Percentiles rank a stretch among this genome's conserved stretches.
Evolutionary conservation across 1,140 invertebrate genomes (phyloP).

Genomic region (Pseudomyrmex gracilis): DNA sequence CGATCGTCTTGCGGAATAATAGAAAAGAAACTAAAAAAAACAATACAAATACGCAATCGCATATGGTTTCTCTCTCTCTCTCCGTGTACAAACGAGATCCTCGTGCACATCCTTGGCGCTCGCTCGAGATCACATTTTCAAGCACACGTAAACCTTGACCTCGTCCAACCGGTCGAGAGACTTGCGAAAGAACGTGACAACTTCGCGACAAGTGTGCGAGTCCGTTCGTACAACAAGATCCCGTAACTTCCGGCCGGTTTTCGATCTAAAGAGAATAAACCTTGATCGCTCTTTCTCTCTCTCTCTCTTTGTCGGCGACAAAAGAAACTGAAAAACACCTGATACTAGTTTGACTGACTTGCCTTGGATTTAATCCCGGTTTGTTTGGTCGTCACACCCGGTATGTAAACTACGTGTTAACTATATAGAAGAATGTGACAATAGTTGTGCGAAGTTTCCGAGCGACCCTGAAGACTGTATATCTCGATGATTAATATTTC

Average conservation of each 20-base stretch:
- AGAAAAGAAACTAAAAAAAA: background rate
- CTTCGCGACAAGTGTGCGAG: conserved; percentile 16
- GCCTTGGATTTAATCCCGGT: background rate
- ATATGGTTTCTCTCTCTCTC: background rate
- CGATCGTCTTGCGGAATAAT: no score
- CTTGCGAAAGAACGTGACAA: conserved; percentile 26
- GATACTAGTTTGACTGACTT: background rate
- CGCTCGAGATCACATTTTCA: conserved; percentile 22
- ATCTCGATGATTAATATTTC: background rate
- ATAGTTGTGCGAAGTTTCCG: background rate
- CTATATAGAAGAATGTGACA: background rate
- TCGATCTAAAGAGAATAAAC: background rate
- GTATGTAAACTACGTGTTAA: conserved; percentile 1
- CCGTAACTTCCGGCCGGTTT: background rate
- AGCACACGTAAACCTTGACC: conserved; percentile 65
- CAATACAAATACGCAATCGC: background rate
- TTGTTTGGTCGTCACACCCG: background rate
- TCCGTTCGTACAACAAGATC: background rate
- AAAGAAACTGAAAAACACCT: background rate
- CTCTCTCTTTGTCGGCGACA: no score
- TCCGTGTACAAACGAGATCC: background rate
- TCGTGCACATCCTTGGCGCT: background rate
- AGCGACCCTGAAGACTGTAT: background rate
- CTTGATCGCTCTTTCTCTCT: background rate
- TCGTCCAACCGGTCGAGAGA: conserved; percentile 20